phyloP scores from a whole-genome alignment of 2,888 invertebrate species.

The Thymelicus lineola region DNA sequence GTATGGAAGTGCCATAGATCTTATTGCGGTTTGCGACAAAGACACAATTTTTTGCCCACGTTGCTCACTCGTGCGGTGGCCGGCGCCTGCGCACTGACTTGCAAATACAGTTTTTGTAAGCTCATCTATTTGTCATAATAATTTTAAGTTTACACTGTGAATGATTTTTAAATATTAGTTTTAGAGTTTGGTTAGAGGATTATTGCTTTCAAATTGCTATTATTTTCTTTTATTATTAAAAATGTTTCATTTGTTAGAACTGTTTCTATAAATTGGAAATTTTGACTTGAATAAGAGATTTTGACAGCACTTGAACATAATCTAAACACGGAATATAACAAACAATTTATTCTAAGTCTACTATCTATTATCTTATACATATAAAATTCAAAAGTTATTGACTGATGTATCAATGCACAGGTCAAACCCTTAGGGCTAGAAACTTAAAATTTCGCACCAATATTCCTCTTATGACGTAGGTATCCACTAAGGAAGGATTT shows the following conservation, averaged over 20 bases:
- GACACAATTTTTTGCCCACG: conserved; percentile 41
- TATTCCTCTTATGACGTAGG: too few relatives aligned
- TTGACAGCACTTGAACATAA: too few relatives aligned
- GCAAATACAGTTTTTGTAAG: conserved; percentile 43
- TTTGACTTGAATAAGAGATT: too few relatives aligned
- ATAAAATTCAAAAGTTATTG: too few relatives aligned
- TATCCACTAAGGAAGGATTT: too few relatives aligned
- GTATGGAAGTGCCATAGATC: conserved; percentile 8
- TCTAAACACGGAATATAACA: too few relatives aligned
- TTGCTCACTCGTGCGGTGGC: conserved; percentile 41
- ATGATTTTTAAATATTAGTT: conserved; percentile 28
- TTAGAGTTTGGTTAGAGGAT: conserved; percentile 8
- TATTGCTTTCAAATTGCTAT: not conserved
- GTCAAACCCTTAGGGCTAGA: too few relatives aligned
- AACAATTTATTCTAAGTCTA: too few relatives aligned
- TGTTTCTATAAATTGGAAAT: too few relatives aligned
- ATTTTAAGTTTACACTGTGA: conserved; percentile 25
- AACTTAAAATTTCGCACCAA: too few relatives aligned
- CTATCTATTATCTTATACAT: too few relatives aligned
- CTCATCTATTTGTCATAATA: conserved; percentile 32
- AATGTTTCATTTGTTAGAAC: not conserved
- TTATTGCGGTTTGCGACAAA: conserved; percentile 52
- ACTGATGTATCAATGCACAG: too few relatives aligned
- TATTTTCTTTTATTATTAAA: not conserved
- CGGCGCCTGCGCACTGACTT: conserved; percentile 54